A percentile compares a stretch with the other conserved stretches of the same genome.
These are phyloP conservation scores for Kryptopterus vitreolus DNA, from an alignment of 2,797 vertebrate genomes.

Conservation along the genomic window DNA sequence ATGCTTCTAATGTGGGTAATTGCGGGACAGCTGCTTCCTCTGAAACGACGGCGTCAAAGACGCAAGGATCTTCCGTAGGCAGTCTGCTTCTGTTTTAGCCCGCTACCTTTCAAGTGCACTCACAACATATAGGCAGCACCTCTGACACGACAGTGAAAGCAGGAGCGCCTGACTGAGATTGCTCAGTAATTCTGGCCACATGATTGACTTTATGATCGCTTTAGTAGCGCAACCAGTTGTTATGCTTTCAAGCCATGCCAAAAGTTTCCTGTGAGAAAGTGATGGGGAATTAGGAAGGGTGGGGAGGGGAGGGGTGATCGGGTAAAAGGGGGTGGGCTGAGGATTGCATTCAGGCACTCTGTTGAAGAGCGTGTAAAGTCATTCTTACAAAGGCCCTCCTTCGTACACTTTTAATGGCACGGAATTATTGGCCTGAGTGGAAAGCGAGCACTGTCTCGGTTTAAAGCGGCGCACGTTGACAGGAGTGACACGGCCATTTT, in stretches of 20 bases:
- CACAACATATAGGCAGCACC: slow-evolving; percentile 68
- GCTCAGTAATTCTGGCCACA: slow-evolving; percentile 91
- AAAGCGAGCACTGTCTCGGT: slow-evolving; percentile 80
- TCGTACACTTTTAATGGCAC: slow-evolving; percentile 82
- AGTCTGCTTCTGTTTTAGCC: slow-evolving; percentile 35
- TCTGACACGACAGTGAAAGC: slow-evolving; percentile 76
- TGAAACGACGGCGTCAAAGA: slow-evolving; percentile 24
- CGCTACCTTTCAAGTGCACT: slow-evolving; percentile 47
- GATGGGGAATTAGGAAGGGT: slow-evolving; percentile 78
- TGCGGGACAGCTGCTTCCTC: slow-evolving; percentile 21
- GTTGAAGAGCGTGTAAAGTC: slow-evolving; percentile 59
- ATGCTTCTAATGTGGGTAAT: slow-evolving; percentile 41
- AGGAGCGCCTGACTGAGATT: slow-evolving; percentile 87
- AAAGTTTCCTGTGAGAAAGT: slow-evolving; percentile 82
- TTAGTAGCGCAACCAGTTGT: slow-evolving; percentile 89
- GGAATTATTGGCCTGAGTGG: slow-evolving; percentile 83
- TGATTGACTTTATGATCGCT: slow-evolving; percentile 97
- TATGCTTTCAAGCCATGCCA: slow-evolving; percentile 92
- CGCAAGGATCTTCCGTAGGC: slow-evolving; percentile 34
- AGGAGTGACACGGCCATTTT: slow-evolving; percentile 72
- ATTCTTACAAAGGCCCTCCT: slow-evolving; percentile 62
- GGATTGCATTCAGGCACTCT: slow-evolving; percentile 63
- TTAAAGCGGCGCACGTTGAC: slow-evolving; percentile 85
- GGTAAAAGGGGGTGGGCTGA: slow-evolving; percentile 65
- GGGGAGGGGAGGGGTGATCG: slow-evolving; percentile 65